phyloP scores from a whole-genome alignment of 2,797 vertebrate species.

The Toxotes lorentzi region DNA sequence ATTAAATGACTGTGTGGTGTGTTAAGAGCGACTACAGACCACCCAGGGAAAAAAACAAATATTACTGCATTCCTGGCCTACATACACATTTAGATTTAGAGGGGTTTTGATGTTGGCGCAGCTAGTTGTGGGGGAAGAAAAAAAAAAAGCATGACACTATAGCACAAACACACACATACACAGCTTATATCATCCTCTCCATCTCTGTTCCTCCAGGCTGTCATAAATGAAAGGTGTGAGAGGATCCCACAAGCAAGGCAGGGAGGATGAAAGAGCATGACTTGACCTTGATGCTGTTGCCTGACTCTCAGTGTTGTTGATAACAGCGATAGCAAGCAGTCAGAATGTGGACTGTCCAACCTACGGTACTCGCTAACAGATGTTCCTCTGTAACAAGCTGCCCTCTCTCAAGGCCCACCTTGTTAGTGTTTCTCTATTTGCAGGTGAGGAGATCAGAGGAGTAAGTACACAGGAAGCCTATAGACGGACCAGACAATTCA shows the following conservation, averaged over 20 bases:
- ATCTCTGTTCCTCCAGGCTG: conserved; percentile 32
- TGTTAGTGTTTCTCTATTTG: conserved; percentile 49
- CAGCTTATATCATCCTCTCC: conserved; percentile 25
- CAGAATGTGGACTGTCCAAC: not conserved
- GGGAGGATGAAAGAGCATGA: conserved; percentile 48
- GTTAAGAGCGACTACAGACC: conserved; percentile 62
- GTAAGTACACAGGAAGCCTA: conserved; percentile 56
- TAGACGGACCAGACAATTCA: conserved; percentile 72
- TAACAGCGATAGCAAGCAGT: conserved; percentile 3
- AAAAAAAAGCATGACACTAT: conserved; percentile 15
- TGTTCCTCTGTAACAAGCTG: conserved; percentile 8
- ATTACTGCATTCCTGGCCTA: conserved; percentile 32
- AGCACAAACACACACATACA: conserved; percentile 34
- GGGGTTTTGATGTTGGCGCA: conserved; percentile 33
- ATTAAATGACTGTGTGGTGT: conserved; percentile 78
- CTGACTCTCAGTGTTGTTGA: conserved; percentile 30
- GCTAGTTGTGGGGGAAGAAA: conserved; percentile 5
- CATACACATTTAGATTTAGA: conserved; percentile 37
- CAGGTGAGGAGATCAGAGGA: conserved; percentile 68
- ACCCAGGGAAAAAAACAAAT: conserved; percentile 66
- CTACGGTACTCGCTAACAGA: not conserved
- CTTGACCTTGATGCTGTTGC: conserved; percentile 58
- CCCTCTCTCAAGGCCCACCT: conserved; percentile 29
- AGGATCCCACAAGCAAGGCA: conserved; percentile 9
- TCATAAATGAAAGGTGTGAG: conserved; percentile 43